Percentiles rank a stretch among this genome's conserved stretches.
Conservation (phyloP, 2,888 invertebrate species). For the Odontocolon sp. region DNA sequence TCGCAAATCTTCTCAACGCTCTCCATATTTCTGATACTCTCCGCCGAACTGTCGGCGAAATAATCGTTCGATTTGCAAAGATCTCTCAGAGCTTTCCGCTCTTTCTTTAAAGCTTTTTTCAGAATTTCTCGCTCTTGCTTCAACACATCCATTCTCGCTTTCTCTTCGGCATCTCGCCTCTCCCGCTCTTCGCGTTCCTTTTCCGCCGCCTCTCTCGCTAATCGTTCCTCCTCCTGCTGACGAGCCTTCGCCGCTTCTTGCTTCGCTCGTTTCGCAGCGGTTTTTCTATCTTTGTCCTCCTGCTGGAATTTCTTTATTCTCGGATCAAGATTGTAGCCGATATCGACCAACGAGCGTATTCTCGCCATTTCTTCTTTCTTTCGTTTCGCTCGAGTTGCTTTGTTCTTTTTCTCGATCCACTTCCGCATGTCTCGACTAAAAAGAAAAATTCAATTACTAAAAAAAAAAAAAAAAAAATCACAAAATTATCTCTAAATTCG, state of each 20-base stretch:
- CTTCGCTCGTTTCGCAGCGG: constrained; percentile 93
- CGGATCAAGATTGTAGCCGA: constrained; percentile 97
- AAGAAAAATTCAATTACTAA: no score
- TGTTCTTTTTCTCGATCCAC: constrained; percentile 99
- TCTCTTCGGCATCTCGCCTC: constrained; percentile 90
- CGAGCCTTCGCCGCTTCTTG: constrained; percentile 91
- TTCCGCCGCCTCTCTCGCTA: constrained; percentile 87
- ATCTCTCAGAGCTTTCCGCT: constrained; percentile 90
- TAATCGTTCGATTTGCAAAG: constrained; percentile 91
- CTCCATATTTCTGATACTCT: constrained; percentile 91
- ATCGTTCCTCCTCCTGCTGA: constrained; percentile 91
- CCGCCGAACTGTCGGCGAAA: constrained; percentile 86
- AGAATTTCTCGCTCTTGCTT: constrained; percentile 92
- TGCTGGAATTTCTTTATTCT: constrained; percentile 95
- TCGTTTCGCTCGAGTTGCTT: constrained; percentile 93
- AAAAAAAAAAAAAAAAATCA: constrained; percentile 2
- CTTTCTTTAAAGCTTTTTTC: constrained; percentile 93
- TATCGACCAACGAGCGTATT: constrained; percentile 94
- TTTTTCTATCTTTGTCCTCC: constrained; percentile 94
- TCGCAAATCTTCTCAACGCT: constrained; percentile 97
- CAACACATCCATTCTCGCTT: constrained; percentile 90
- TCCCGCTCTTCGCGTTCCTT: constrained; percentile 85
- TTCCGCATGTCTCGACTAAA: constrained; percentile 93
- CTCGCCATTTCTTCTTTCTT: constrained; percentile 99
- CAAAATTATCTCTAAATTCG: background rate